Base-by-base conservation (phyloP, 1,140 invertebrate species). In the Acromyrmex echinatior region DNA sequence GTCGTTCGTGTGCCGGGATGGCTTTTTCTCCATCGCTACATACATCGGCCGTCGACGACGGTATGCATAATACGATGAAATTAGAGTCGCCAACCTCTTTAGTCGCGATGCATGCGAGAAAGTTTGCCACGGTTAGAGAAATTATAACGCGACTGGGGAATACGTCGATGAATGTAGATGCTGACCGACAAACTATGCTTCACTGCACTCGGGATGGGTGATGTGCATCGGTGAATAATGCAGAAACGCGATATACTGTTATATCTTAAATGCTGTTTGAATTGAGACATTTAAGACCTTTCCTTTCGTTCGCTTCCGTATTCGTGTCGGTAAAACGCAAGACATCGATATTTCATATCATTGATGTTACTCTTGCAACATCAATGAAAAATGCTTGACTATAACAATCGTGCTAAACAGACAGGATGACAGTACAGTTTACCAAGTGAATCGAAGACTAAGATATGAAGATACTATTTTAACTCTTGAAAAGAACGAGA, bases 171-270 rank as follows among this genome's bases (percentile, higher is more conserved):
- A 82, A 73, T 81, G 78, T 70, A 62, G 16, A 86, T 56, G 66
- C 60, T 86, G 88, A 74, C 88, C 87, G 87, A 90, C 87, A 90
- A 89, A 90, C 70, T 65, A 86, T 86, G 87, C 87, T 88, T 81
- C 35, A 62, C 76, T 39, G 49, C 87, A 45, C 16, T 58, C 78
- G n/a, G 28, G n/a, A 51, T 84, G 70, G 56, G 49, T 35, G 80
- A 16, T 6, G 21, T 6, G 70, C 56, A 25, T 51, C 70, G 39
- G 39, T 62, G 80, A 84, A 74, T 84, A 84, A 84, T 74, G 56
- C 71, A 62, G 25, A 76, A 76, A 74, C 25, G 31, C 31, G 66
- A 81, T 62, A 35, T 74, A 51, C 56, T 49, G 56, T 80, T 68
- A 62, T 18, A 58, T n/a, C 77, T 51, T 35, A 49, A 62, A 82